Evolutionary conservation across 2,113 vertebrate genomes (phyloP).

Genomic region (Dasyprocta punctata): DNA sequence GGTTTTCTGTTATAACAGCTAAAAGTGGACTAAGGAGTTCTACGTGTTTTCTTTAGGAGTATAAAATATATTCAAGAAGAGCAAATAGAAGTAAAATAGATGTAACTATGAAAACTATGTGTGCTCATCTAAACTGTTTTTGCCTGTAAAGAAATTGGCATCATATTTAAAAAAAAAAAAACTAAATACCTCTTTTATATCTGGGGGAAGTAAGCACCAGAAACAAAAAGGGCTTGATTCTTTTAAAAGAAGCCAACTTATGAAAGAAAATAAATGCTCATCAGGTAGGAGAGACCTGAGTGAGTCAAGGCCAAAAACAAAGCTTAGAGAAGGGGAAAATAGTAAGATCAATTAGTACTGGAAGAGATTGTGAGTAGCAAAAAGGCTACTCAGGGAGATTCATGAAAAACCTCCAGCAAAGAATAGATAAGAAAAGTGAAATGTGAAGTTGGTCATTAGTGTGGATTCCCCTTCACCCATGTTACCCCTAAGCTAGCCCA

Average conservation of each 20-base stretch:
- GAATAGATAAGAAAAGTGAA: neutral
- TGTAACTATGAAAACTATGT: neutral
- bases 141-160: neutral
- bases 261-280: neutral
- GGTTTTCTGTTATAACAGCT: neutral
- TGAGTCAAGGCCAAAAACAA: neutral
- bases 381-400: neutral
- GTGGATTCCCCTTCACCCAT: neutral
- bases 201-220: neutral
- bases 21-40: neutral
- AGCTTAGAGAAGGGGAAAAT: neutral
- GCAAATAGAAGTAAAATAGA: neutral
- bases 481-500: neutral
- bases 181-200: neutral
- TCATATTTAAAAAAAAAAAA: neutral
- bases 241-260: neutral
- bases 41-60: neutral
- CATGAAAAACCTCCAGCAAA: neutral
- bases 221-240: neutral
- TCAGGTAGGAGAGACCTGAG: neutral
- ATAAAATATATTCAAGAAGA: constrained; percentile 16
- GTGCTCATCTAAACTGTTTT: neutral
- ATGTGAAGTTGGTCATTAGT: neutral
- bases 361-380: neutral
- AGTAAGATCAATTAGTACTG: neutral